Base-by-base conservation (phyloP, 2,797 vertebrate species). In the Delichon dasypus region DNA sequence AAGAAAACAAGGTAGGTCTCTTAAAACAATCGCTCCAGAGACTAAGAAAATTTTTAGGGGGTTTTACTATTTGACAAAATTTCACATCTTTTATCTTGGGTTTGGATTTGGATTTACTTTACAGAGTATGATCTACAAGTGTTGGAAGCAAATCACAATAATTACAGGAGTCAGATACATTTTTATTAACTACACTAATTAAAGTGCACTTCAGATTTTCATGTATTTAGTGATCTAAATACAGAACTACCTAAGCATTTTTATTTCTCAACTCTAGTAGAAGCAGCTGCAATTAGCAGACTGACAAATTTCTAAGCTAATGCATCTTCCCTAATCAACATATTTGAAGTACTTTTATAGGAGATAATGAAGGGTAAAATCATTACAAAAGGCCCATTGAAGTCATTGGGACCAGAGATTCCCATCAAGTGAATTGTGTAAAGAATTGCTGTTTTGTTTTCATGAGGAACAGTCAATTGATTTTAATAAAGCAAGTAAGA, bases 281-380 rank as follows among this genome's bases (percentile, higher is more conserved):
- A 91, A 90, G n/a, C 51, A 94, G 62, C 47, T 93, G 79, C 88
- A 93, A 72, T 80, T 90, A 96, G 62, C 50, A 88, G 55, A 71
- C 42, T 54, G 54, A 55, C 77, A 91, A 89, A 80, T 70, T 84
- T 94, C 76, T 85, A 45, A 91, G 84, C 45, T 86, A 90, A 80
- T 58, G 7, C 16, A 48, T 90, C 55, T 89, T 82, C 36, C 36
- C 77, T 78, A 88, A 93, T 91, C 92, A 88, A 77, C 44, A 17
- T 62, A 17, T 84, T 88, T 62, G 36, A 81, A 78, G 66, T 88
- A 84, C 71, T 92, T 84, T 78, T 38, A 11, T 38, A 73, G 16
- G 26, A 57, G 20, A 90, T 85, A 85, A 68, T 42, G 67, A 88
- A 62, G 40, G 54, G 16, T 77, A 85, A 85, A 88, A 89, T 92